Evolutionary conservation across 1,140 invertebrate genomes (phyloP), one percentile per base, ranked within the genome.

Genomic region (Hypothenemus hampei): DNA sequence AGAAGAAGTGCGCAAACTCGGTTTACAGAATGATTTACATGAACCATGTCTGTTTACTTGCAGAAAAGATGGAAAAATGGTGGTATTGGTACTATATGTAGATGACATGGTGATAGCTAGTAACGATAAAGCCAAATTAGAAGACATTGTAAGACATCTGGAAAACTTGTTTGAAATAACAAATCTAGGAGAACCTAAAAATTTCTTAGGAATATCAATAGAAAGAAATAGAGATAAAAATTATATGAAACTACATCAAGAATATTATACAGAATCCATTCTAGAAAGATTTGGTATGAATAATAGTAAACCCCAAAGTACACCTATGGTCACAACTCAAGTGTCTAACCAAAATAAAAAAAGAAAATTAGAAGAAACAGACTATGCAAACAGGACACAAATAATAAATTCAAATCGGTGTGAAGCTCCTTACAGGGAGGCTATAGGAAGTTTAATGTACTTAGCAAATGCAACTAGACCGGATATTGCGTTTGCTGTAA

Each of bases 361-460:
- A 10, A 5, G 4, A 8, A 13, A 26, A 16, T n/a, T n/a, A n/a
- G 26, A n/a, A 45, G 10, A n/a, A 8, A n/a, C 22, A 15, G 4
- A n/a, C n/a, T n/a, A n/a, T n/a, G n/a, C n/a, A n/a, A n/a, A n/a
- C n/a, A n/a, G n/a, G n/a, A n/a, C n/a, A n/a, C n/a, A n/a, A n/a
- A n/a, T n/a, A n/a, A n/a, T n/a, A 36, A 39, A 53, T 37, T 46
- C 59, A 43, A 35, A 58, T 47, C 60, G 65, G 15, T 53, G 62
- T 18, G 46, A 61, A 19, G 59, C 62, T 40, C 67, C 35, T 7
- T 29, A 62, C 55, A 49, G 59, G 39, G 66, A 63, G 41, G 54
- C 68, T 31, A 65, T 68, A 37, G 67, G 67, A 3, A 64, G 62
- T 45, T 52, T 69, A 44, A 64, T 70, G 63, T 69, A 66, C 29